Evolutionary conservation across 2,888 invertebrate genomes (phyloP), one percentile per base, ranked within the genome.

Genomic region (Polydrusus tereticollis): DNA sequence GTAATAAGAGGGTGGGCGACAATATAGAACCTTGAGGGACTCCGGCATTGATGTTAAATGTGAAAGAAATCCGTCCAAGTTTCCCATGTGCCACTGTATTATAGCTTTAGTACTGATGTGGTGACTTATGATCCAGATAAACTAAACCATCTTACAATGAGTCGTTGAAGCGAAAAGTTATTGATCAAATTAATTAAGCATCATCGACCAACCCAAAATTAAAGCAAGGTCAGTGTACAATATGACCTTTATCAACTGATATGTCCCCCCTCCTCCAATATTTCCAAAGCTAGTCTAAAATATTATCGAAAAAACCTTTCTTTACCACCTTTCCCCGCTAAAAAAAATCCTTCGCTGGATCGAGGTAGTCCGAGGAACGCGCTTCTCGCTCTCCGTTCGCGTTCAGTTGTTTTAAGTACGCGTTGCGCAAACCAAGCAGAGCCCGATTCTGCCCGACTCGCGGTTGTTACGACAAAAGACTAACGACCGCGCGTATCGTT

Each of bases 391-490:
- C 68, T 63, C 72, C 47, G 41, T 29, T 64, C 68, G 68, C 72
- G 68, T 41, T 73, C 70, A 73, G 72, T 72, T 69, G 72, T 69
- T 69, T 72, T 72, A 68, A 55, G 73, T 69, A 57, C 73, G 73
- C 58, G 74, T 74, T 74, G 74, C 71, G 74, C 69, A 69, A 73
- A 69, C 69, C 58, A 66, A 64, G 38, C 26, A 43, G 23, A 21
- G 57, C 67, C n/a, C n/a, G n/a, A n/a, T n/a, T n/a, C n/a, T n/a
- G n/a, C n/a, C n/a, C 36, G 47, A 65, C 29, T 66, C 66, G 62
- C 58, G 66, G 36, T 41, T 50, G 70, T 57, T 69, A 18, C 62
- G 64, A 72, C 57, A 45, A 69, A 45, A 64, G 72, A 72, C 72
- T 67, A 72, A 68, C 67, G 72, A 72, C 73, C 65, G 68, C 69